Evolutionary conservation across 2,888 invertebrate species (phyloP), one percentile per base, ranked within the genome.

Genomic region (Meloe dianella): DNA sequence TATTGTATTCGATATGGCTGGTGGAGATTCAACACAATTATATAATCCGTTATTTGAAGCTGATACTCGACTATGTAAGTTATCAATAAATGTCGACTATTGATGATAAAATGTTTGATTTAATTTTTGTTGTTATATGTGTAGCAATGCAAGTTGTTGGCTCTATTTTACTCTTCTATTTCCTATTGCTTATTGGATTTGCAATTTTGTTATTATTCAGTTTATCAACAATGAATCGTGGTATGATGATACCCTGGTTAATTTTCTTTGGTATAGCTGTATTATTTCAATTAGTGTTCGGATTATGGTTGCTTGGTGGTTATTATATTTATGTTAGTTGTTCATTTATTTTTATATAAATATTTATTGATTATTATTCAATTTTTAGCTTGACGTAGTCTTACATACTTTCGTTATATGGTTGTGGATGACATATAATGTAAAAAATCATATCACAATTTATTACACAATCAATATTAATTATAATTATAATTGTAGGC

Each of bases 21-120:
- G 96, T n/a, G 96, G 96, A 22, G 95, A 95, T 78, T 95, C 95
- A 0, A 90, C 93, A 0, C 95, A 95, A 81, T 85, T 95, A 4
- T 96, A 95, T 85, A 93, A 92, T 78, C 96, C 96, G 0, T 85
- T 95, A 35, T 96, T 96, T 84, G 96, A 96, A 84, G 90, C 95
- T 32, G 95, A 95, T 84, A 88, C 94, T 8, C 86, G 92, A 79
- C 84, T 85, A 73, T 91, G 92, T 92, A 84, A 88, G 91, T 88
- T 72, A 14, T 20, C 7, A 8, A 35, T 17, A 32, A 27, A 63
- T 27, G 51, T 24, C 12, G 47, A 24, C 51, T 17, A 38, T 29
- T 29, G n/a, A n/a, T n/a, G n/a, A n/a, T n/a, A n/a, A n/a, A n/a
- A n/a, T n/a, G n/a, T n/a, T n/a, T n/a, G n/a, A n/a, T n/a, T n/a